These are phyloP conservation scores for Clunio marinus DNA, from an alignment of 2,888 invertebrate genomes.

Conservation along the genomic window DNA sequence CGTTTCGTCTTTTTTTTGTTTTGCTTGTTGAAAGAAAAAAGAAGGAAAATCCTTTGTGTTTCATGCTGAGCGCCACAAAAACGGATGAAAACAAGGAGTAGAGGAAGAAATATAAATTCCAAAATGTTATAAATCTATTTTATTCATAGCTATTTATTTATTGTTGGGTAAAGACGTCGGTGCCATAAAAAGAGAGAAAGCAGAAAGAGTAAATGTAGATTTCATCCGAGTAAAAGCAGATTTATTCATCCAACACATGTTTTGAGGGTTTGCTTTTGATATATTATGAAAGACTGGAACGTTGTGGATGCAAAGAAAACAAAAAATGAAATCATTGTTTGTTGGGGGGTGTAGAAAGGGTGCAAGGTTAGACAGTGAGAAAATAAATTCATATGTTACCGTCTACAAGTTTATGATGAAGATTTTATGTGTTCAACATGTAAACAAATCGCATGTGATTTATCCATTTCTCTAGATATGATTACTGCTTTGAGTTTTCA, in stretches of 20 bases:
- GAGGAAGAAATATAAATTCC: slow-evolving; percentile 5
- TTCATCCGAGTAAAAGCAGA: slow-evolving; percentile 2
- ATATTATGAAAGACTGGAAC: background rate
- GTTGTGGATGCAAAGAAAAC: background rate
- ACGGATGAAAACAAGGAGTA: background rate
- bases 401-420: slow-evolving; percentile 30
- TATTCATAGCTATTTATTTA: slow-evolving; percentile 38
- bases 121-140: slow-evolving; percentile 1
- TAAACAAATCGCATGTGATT: slow-evolving; percentile 33
- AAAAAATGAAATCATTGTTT: background rate
- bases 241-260: slow-evolving; percentile 38
- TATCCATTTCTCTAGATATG: slow-evolving; percentile 12
- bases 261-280: slow-evolving; percentile 23
- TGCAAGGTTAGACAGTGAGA: slow-evolving; percentile 5
- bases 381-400: slow-evolving; percentile 23
- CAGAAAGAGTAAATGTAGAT: slow-evolving; percentile 15
- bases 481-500: background rate
- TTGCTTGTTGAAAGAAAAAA: background rate
- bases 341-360: background rate
- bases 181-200: background rate
- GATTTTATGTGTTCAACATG: slow-evolving; percentile 20
- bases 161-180: slow-evolving; percentile 24
- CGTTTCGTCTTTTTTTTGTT: too few species aligned
- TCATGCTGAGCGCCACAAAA: background rate
- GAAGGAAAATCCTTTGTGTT: slow-evolving; percentile 5